These are phyloP conservation scores for Stegastes partitus DNA, from an alignment of 2,113 vertebrate species.

Conservation along the genomic window DNA sequence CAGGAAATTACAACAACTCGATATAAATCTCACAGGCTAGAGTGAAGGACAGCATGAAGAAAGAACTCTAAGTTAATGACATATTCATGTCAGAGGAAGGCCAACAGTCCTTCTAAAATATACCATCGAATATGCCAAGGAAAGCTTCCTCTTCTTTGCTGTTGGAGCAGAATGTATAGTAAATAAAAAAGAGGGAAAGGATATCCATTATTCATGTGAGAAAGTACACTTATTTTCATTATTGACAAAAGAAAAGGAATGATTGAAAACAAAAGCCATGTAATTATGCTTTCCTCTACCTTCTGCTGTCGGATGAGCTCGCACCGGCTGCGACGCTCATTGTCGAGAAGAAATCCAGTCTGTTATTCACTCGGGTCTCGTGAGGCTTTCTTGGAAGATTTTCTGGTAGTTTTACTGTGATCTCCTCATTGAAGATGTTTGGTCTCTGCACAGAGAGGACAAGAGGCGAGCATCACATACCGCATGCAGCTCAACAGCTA, in stretches of 20 bases:
- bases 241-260: not conserved
- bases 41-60: conserved; percentile 19
- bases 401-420: conserved; percentile 28
- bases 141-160: conserved; percentile 87
- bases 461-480: not conserved
- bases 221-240: not conserved
- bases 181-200: not conserved
- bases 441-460: conserved; percentile 53
- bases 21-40: not conserved
- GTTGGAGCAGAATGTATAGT: conserved; percentile 72
- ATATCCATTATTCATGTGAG: not conserved
- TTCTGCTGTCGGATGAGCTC: conserved; percentile 37
- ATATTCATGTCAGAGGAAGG: not conserved
- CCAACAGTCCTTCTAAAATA: conserved; percentile 85
- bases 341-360: conserved; percentile 77
- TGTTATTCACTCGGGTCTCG: not conserved
- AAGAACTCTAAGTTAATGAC: not conserved
- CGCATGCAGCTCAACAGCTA: too few relatives aligned
- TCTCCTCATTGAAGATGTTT: conserved; percentile 39
- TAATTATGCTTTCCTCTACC: conserved; percentile 52
- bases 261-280: not conserved
- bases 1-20: conserved; percentile 11
- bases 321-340: not conserved
- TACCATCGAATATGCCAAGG: conserved; percentile 93
- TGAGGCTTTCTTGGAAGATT: conserved; percentile 28